Evolutionary conservation across 2,888 invertebrate species (phyloP).

Genomic region (Pecten maximus): DNA sequence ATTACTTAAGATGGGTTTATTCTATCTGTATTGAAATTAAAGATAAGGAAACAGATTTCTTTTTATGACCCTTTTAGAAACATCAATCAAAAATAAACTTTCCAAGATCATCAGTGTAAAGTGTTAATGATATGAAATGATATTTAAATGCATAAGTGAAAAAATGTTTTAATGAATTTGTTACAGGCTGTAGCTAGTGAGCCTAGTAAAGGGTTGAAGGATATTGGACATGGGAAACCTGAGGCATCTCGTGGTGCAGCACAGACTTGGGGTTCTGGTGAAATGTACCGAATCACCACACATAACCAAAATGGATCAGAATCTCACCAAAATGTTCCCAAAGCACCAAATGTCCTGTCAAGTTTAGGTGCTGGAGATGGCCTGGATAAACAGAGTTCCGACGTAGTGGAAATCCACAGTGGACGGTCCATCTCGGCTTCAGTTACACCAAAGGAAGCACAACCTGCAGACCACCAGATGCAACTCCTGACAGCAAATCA

Average conservation of each 20-base stretch:
- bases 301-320: neutral
- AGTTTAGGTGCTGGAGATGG: neutral
- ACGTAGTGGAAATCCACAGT: neutral
- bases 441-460: neutral
- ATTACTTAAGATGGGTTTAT: too few species aligned
- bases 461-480: neutral
- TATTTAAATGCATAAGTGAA: neutral
- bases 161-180: neutral
- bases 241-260: neutral
- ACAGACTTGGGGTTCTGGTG: neutral
- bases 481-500: neutral
- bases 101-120: too few species aligned
- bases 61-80: too few species aligned
- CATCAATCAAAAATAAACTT: too few species aligned
- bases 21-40: too few species aligned
- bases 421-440: neutral
- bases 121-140: too few species aligned
- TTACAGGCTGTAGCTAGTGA: neutral
- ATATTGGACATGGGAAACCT: neutral
- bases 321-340: too few species aligned
- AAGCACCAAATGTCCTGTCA: constrained; percentile 2
- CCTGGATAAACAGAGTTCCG: neutral
- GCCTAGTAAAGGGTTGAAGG: neutral
- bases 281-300: neutral
- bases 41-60: too few species aligned